Evolutionary conservation across 2,888 invertebrate genomes (phyloP).

Genomic region (Athalia cordata): DNA sequence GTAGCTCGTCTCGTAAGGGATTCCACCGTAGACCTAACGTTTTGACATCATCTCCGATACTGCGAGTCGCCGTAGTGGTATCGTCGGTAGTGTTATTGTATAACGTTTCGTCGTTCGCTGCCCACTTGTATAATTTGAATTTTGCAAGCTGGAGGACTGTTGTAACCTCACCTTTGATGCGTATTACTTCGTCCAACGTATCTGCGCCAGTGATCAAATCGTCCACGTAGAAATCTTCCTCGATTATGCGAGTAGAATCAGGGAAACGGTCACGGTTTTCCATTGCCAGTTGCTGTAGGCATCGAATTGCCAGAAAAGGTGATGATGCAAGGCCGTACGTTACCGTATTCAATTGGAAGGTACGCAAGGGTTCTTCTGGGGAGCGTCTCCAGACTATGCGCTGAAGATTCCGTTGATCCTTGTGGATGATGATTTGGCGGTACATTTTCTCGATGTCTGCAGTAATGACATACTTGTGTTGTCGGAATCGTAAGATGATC

Average conservation of each 20-base stretch:
- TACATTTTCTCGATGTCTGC: constrained; percentile 52
- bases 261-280: constrained; percentile 48
- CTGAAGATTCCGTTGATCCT: constrained; percentile 48
- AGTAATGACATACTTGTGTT: not conserved
- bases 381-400: constrained; percentile 46
- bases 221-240: constrained; percentile 32
- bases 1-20: not conserved
- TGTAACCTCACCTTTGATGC: not conserved
- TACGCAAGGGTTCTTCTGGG: constrained; percentile 5
- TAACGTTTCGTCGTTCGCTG: not conserved
- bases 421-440: constrained; percentile 47
- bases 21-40: constrained; percentile 2
- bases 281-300: constrained; percentile 17
- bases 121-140: constrained; percentile 10
- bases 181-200: constrained; percentile 42
- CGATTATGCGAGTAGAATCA: constrained; percentile 45
- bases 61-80: not conserved
- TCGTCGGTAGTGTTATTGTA: not conserved
- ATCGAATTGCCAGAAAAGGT: constrained; percentile 47
- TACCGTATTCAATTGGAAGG: constrained; percentile 44
- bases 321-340: constrained; percentile 47
- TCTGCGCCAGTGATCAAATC: constrained; percentile 4
- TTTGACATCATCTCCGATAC: constrained; percentile 5
- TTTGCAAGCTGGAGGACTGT: not conserved
- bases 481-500: constrained; percentile 38